A percentile compares a stretch with the other conserved stretches of the same genome.
phyloP scores from a whole-genome alignment of 2,888 invertebrate genomes.

The Druceiella hillmani region DNA sequence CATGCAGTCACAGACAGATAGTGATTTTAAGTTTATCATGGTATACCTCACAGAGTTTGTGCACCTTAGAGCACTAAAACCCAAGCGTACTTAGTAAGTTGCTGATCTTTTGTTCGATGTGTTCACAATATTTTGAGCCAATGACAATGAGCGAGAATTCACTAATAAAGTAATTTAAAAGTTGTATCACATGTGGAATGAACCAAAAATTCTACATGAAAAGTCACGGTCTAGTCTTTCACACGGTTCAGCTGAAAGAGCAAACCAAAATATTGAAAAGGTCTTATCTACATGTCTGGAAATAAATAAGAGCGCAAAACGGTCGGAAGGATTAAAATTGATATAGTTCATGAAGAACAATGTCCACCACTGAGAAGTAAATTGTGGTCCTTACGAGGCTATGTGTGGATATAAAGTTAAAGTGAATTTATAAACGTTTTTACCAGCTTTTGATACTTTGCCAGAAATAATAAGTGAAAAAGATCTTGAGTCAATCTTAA shows the following conservation, averaged over 20 bases:
- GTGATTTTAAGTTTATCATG: slow-evolving; percentile 1
- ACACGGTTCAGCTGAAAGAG: slow-evolving; percentile 3
- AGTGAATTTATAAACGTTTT: slow-evolving; percentile 11
- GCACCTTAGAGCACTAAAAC: slow-evolving; percentile 7
- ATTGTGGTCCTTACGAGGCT: slow-evolving; percentile 16
- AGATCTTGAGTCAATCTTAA: slow-evolving; percentile 7
- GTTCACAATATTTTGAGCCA: slow-evolving; percentile 18
- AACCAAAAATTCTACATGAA: slow-evolving; percentile 27
- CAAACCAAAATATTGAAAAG: slow-evolving; percentile 11
- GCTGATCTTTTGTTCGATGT: slow-evolving; percentile 14
- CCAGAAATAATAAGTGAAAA: slow-evolving; percentile 10
- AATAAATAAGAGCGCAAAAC: slow-evolving; percentile 14
- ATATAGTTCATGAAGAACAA: slow-evolving; percentile 17
- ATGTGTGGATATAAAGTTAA: slow-evolving; percentile 15
- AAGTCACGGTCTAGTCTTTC: too few species aligned
- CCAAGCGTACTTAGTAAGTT: not conserved
- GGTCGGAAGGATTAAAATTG: slow-evolving; percentile 17
- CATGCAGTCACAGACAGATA: not conserved
- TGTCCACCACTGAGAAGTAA: slow-evolving; percentile 14
- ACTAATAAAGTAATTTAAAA: slow-evolving; percentile 14
- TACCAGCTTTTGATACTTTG: slow-evolving; percentile 8
- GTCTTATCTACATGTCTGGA: slow-evolving; percentile 13
- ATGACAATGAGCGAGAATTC: slow-evolving; percentile 21
- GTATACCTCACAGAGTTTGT: slow-evolving; percentile 5
- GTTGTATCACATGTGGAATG: slow-evolving; percentile 18